phyloP scores from a whole-genome alignment of 2,888 invertebrate genomes.

The Stomorhina lunata region DNA sequence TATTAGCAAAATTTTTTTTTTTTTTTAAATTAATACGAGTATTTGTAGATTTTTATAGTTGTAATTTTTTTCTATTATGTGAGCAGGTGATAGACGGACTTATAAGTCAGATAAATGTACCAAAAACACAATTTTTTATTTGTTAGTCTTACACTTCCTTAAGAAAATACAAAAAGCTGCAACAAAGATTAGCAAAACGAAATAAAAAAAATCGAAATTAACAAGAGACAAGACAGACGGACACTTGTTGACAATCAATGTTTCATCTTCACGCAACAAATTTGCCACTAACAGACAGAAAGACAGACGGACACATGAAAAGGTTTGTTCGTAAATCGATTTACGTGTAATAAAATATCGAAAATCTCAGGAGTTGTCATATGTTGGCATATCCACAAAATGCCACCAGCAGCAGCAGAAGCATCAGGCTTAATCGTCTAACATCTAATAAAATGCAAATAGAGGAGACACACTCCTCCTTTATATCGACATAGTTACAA shows the following conservation, averaged over 20 bases:
- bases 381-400: slow-evolving; percentile 41
- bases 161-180: slow-evolving; percentile 8
- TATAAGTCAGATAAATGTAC: background rate
- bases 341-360: slow-evolving; percentile 60
- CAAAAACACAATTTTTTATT: background rate
- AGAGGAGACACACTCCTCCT: slow-evolving; percentile 29
- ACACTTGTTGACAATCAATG: slow-evolving; percentile 61
- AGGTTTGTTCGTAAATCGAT: slow-evolving; percentile 45
- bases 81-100: background rate
- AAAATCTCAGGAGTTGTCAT: slow-evolving; percentile 56
- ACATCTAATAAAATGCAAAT: too few relatives aligned
- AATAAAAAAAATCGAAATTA: slow-evolving; percentile 7
- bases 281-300: slow-evolving; percentile 41
- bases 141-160: slow-evolving; percentile 47
- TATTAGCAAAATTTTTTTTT: background rate
- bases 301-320: too few relatives aligned
- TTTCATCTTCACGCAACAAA: slow-evolving; percentile 62
- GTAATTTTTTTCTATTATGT: slow-evolving; percentile 25
- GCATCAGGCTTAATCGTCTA: too few relatives aligned
- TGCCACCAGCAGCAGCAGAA: slow-evolving; percentile 43
- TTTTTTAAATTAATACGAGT: too few relatives aligned
- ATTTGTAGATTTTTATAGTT: slow-evolving; percentile 15
- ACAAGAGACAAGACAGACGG: too few relatives aligned
- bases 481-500: background rate
- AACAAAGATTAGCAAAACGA: background rate